Conservation (phyloP, 2,113 vertebrate genomes). For the Cacatua alba region DNA sequence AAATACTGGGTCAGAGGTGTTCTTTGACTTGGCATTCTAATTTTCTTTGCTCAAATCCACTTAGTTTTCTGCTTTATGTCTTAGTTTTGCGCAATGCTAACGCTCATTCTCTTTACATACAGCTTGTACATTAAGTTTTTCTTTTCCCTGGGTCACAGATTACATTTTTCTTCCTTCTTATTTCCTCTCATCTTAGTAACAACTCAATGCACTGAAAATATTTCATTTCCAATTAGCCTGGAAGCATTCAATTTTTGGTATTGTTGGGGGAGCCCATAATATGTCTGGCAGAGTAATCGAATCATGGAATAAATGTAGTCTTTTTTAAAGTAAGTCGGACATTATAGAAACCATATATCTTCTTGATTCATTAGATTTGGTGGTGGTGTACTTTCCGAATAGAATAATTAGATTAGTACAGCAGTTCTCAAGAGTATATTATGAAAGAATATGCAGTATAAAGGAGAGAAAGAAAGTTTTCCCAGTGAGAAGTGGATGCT, state of each 20-base stretch:
- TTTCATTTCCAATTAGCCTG: neutral
- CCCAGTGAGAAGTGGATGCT: neutral
- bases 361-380: neutral
- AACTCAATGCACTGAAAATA: neutral
- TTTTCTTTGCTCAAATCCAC: neutral
- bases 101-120: neutral
- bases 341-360: neutral
- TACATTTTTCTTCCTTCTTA: neutral
- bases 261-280: neutral
- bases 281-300: neutral
- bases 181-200: neutral
- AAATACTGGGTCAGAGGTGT: neutral
- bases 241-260: neutral
- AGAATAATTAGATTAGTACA: neutral
- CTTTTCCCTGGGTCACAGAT: neutral
- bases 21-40: neutral
- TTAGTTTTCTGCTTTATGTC: neutral
- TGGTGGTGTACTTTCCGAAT: neutral
- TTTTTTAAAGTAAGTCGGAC: neutral
- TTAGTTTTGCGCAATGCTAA: neutral
- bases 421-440: neutral
- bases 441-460: neutral
- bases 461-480: neutral
- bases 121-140: neutral
- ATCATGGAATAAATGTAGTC: neutral